phyloP scores from a whole-genome alignment of 2,888 invertebrate genomes.

The Halictus ligatus region DNA sequence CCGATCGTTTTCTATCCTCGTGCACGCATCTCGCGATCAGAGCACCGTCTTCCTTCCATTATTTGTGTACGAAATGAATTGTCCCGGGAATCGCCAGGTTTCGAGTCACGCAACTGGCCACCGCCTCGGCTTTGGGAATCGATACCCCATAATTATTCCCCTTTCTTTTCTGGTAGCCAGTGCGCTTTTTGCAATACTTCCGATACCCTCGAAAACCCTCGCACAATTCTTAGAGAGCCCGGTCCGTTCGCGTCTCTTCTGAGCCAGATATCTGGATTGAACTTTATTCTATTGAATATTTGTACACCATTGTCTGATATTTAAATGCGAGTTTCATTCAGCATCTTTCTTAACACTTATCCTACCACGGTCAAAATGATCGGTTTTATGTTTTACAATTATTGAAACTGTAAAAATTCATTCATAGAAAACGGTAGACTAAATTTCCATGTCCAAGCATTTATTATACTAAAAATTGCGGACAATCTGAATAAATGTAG shows the following conservation, averaged over 20 bases:
- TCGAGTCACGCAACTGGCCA: constrained; percentile 16
- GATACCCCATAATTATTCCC: constrained; percentile 16
- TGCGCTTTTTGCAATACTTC: constrained; percentile 13
- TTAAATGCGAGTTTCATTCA: not conserved
- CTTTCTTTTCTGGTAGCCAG: not conserved
- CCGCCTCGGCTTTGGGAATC: not conserved
- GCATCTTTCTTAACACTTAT: not conserved
- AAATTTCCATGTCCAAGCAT: too few relatives aligned
- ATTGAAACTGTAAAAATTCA: too few relatives aligned
- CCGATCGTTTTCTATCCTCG: not conserved
- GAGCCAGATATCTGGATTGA: not conserved
- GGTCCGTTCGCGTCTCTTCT: not conserved
- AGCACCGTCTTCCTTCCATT: not conserved
- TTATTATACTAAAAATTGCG: too few relatives aligned
- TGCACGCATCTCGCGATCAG: constrained; percentile 14
- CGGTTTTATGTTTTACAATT: too few relatives aligned
- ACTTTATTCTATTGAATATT: not conserved
- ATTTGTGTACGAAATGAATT: constrained; percentile 13
- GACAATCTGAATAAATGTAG: too few relatives aligned
- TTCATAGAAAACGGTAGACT: too few relatives aligned
- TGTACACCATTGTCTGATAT: not conserved
- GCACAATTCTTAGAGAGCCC: not conserved
- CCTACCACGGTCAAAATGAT: too few relatives aligned
- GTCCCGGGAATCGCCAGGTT: not conserved
- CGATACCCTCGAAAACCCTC: not conserved